Base-by-base conservation (phyloP, 2,113 vertebrate genomes). In the Monarcha castaneiventris region DNA sequence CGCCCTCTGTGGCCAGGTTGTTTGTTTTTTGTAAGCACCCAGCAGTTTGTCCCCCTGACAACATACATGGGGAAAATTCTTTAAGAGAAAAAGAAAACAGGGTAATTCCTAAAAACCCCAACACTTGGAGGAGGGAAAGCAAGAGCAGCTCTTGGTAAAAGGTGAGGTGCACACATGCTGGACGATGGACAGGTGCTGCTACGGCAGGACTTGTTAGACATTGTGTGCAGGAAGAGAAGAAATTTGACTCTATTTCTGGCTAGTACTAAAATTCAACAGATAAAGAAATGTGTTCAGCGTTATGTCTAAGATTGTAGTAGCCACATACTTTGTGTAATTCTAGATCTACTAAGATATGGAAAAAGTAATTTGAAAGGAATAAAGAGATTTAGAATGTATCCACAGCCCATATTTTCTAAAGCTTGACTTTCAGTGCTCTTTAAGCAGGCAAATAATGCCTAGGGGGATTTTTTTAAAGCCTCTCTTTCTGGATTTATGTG, bases 161-260 rank as follows among this genome's bases (percentile, higher is more conserved):
- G 76, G 35, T 52, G 86, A 14, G 61, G 52, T 59, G 71, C 46
- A 76, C 46, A 71, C 51, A 10, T 61, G 78, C 58, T 43, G 72
- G 91, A 33, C 11, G 32, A 71, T 43, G 63, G 80, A 93, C 92
- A 95, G 93, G 26, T 67, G 63, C 79, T 96, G 74, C 93, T 96
- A 63, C 55, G 66, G 84, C 46, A 64, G 78, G 63, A 84, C 82
- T 93, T 90, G 74, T 71, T 72, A 84, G 84, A 68, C 37, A 62
- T 52, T 12, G 17, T 32, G 66, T 91, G 75, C 74, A 66, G 16
- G 32, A 55, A 64, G 16, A 69, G 67, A 84, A 81, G 41, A 80
- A 68, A 82, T 81, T 64, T 90, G 30, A 56, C n/a, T 84, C 23
- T 52, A 16, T 83, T 85, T 41, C 37, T 3, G 3, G 32, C 41